A percentile compares a stretch with the other conserved stretches of the same genome.
phyloP scores from a whole-genome alignment of 2,113 vertebrate species.

The Dicentrarchus labrax region DNA sequence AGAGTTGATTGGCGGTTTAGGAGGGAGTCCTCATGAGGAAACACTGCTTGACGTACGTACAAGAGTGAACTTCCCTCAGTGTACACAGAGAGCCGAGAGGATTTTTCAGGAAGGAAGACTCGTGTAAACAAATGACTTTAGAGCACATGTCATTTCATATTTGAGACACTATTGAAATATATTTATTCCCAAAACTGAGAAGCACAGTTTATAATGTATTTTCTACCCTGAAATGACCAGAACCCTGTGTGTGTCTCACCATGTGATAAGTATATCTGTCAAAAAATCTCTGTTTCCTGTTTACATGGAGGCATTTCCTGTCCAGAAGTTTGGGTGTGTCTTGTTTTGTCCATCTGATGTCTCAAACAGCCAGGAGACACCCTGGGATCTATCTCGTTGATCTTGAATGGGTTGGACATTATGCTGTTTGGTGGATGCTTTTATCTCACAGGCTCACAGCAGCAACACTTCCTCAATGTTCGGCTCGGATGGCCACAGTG shows the following conservation, averaged over 20 bases:
- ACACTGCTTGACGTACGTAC: conserved; percentile 40
- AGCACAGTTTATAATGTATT: neutral
- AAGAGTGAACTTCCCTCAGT: conserved; percentile 47
- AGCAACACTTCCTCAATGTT: neutral
- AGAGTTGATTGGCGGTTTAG: conserved; percentile 40
- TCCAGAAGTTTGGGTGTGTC: conserved; percentile 54
- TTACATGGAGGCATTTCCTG: conserved; percentile 78
- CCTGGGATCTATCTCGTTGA: conserved; percentile 24
- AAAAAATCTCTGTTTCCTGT: conserved; percentile 75
- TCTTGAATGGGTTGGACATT: conserved; percentile 21
- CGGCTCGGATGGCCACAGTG: neutral
- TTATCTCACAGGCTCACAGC: conserved; percentile 17
- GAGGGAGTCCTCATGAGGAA: conserved; percentile 64
- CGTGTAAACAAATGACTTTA: conserved; percentile 18
- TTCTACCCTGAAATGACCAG: neutral
- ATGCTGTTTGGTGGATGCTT: neutral
- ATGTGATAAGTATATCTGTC: conserved; percentile 33
- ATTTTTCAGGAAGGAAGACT: conserved; percentile 58
- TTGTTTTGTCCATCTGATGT: conserved; percentile 58
- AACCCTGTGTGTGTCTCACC: conserved; percentile 10
- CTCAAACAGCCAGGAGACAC: conserved; percentile 27
- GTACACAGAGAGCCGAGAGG: conserved; percentile 9
- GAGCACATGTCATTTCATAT: neutral
- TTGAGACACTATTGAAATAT: neutral
- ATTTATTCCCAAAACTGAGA: neutral